Percentiles rank a stretch among this genome's conserved stretches.
phyloP scores from a whole-genome alignment of 2,888 invertebrate genomes.

The Papilio demoleus region DNA sequence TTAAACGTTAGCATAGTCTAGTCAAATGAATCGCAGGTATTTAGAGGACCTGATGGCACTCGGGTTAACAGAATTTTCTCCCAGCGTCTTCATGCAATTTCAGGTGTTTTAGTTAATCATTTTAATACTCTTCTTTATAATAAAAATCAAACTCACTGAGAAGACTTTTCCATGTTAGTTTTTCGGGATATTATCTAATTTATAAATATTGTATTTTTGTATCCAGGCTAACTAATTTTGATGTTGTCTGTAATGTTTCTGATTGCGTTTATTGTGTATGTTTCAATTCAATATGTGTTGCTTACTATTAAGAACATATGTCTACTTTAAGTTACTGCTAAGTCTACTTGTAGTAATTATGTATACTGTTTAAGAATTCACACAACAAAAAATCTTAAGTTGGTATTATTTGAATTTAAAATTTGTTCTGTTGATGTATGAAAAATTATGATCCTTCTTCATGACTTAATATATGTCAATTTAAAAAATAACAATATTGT shows the following conservation, averaged over 20 bases:
- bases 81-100: conserved; percentile 21
- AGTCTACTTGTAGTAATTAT: neutral
- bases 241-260: neutral
- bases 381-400: too few relatives aligned
- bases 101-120: neutral
- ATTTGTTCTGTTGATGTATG: too few relatives aligned
- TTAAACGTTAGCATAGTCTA: conserved; percentile 72
- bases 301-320: conserved; percentile 2
- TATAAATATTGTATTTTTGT: conserved; percentile 11
- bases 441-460: too few relatives aligned
- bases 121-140: neutral
- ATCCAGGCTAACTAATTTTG: too few relatives aligned
- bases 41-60: conserved; percentile 60
- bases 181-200: conserved; percentile 25
- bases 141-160: neutral
- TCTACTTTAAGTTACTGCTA: neutral
- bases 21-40: conserved; percentile 62
- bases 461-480: too few relatives aligned
- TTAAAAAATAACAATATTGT: too few relatives aligned
- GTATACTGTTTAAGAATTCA: too few relatives aligned
- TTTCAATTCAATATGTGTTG: neutral
- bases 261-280: neutral
- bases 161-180: neutral
- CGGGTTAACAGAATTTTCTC: conserved; percentile 47
- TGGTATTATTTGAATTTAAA: too few relatives aligned